Percentiles rank a stretch among this genome's conserved stretches.
Conservation (phyloP, 1,140 invertebrate species). For the Scylla paramamosain region DNA sequence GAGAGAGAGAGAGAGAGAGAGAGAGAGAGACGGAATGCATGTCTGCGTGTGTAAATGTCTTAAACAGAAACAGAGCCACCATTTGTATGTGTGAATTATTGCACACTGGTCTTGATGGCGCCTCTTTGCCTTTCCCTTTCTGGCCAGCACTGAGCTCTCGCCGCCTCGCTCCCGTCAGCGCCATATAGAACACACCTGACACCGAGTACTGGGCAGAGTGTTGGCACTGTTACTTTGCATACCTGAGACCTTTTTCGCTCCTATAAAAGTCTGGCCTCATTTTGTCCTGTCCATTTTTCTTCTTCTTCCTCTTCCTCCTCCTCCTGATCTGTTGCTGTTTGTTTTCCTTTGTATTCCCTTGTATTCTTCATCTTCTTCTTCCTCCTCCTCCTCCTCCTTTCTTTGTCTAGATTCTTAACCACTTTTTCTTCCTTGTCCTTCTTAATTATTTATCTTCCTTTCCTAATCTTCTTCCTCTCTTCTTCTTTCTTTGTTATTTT, state of each 20-base stretch:
- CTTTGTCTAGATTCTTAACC: background rate
- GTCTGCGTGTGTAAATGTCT: background rate
- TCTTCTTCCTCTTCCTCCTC: too few relatives aligned
- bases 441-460: too few relatives aligned
- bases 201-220: background rate
- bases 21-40: background rate
- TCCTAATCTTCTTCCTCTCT: too few relatives aligned
- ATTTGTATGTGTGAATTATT: too few relatives aligned
- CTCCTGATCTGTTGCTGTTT: too few relatives aligned
- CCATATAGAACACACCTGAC: background rate
- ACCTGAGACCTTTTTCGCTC: background rate
- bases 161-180: background rate
- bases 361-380: background rate
- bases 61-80: background rate
- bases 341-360: too few relatives aligned
- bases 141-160: background rate
- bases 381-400: background rate
- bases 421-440: too few relatives aligned
- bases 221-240: background rate
- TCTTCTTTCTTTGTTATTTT: background rate
- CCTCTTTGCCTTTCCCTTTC: background rate
- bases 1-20: background rate
- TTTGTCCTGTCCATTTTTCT: background rate
- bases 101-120: too few relatives aligned
- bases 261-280: background rate